Conservation (phyloP, 2,113 vertebrate species). For the Pedionomus torquatus region DNA sequence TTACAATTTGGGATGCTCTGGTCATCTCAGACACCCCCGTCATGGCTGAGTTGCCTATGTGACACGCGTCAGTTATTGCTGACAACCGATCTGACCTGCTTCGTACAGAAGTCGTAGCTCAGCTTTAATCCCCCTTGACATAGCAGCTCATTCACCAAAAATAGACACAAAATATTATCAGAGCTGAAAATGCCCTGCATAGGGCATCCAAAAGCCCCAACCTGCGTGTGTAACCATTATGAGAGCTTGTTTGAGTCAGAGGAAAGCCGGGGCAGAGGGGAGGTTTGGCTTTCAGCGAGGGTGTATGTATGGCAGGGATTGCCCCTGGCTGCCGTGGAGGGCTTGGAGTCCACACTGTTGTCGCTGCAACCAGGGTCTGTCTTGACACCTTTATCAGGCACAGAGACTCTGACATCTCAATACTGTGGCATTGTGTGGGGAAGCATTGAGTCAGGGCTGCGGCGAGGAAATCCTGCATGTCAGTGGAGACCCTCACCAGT, state of each 20-base stretch:
- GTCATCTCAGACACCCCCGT: background rate
- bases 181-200: background rate
- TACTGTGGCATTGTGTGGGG: constrained; percentile 35
- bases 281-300: background rate
- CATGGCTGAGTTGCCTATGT: background rate
- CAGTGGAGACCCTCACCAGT: background rate
- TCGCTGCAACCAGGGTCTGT: background rate
- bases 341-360: background rate
- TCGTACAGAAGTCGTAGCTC: background rate
- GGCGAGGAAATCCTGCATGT: constrained; percentile 45
- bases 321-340: background rate
- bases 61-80: background rate
- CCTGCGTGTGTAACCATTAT: rapidly evolving
- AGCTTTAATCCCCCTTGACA: constrained; percentile 16
- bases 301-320: rapidly evolving
- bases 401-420: constrained; percentile 59
- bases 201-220: background rate
- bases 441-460: background rate
- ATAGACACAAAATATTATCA: background rate
- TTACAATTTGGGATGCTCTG: background rate
- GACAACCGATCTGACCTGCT: background rate
- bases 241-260: rapidly evolving
- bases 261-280: rapidly evolving
- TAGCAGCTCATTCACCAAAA: background rate
- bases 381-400: constrained; percentile 60